Evolutionary conservation across 1,140 invertebrate species (phyloP).

Genomic region (Zophobas atratus): DNA sequence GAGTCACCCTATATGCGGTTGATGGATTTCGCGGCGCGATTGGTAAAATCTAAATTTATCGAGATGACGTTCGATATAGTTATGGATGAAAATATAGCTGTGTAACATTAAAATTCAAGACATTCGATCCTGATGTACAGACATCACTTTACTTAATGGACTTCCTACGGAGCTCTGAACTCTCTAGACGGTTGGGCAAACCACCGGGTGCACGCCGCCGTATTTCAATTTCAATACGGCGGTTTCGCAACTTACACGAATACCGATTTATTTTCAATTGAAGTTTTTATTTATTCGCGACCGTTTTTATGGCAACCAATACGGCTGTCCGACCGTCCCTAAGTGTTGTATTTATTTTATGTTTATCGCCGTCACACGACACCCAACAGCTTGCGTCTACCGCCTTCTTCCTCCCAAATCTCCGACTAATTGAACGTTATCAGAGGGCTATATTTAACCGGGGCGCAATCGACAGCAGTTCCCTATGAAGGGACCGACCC

Average conservation of each 20-base stretch:
- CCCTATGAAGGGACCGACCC: neutral
- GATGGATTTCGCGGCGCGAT: conserved; percentile 29
- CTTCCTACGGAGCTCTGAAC: conserved; percentile 45
- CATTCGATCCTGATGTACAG: conserved; percentile 47
- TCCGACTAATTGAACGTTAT: conserved; percentile 45
- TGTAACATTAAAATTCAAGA: conserved; percentile 51
- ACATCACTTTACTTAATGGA: conserved; percentile 51
- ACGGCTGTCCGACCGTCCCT: conserved; percentile 29
- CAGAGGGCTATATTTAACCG: conserved; percentile 45
- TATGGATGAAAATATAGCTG: conserved; percentile 45
- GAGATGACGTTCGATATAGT: conserved; percentile 46
- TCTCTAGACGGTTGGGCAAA: conserved; percentile 43
- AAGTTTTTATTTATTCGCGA: conserved; percentile 47
- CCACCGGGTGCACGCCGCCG: conserved; percentile 41
- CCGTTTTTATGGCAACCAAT: conserved; percentile 33
- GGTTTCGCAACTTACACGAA: conserved; percentile 47
- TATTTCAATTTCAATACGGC: conserved; percentile 50
- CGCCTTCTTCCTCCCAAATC: conserved; percentile 45
- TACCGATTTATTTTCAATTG: conserved; percentile 46
- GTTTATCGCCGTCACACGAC: conserved; percentile 47
- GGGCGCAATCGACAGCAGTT: neutral
- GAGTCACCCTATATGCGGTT: conserved; percentile 29
- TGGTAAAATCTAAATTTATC: conserved; percentile 41
- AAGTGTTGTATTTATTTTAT: conserved; percentile 49
- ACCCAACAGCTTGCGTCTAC: conserved; percentile 44